These are phyloP conservation scores for Sebastes melanostomus DNA, from an alignment of 2,797 vertebrate species.

Conservation along the genomic window DNA sequence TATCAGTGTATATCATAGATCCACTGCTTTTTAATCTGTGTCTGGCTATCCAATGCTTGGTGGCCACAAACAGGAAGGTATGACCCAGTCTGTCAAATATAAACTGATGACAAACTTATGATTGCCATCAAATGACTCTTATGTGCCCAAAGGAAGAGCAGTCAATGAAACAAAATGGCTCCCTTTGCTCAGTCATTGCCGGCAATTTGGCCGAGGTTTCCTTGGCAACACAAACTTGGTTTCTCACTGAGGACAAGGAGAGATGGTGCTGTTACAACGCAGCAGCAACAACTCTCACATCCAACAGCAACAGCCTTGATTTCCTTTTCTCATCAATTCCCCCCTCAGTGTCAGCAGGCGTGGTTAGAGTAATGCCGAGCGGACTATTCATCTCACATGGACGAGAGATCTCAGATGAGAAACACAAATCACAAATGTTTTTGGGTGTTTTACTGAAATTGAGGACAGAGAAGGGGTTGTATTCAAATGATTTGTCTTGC, in stretches of 20 bases:
- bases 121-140: conserved; percentile 20
- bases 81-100: conserved; percentile 11
- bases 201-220: conserved; percentile 79
- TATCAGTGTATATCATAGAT: not conserved
- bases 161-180: conserved; percentile 81
- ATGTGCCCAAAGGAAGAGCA: conserved; percentile 51
- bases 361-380: conserved; percentile 27
- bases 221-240: conserved; percentile 83
- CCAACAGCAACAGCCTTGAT: conserved; percentile 59
- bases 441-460: not conserved
- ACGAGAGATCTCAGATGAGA: not conserved
- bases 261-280: conserved; percentile 61
- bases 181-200: conserved; percentile 75
- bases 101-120: not conserved
- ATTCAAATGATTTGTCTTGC: not conserved
- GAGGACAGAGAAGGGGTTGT: not conserved
- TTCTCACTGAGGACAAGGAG: conserved; percentile 69
- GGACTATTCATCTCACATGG: conserved; percentile 14
- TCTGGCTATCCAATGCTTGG: not conserved
- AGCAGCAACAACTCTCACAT: conserved; percentile 49
- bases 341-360: conserved; percentile 23
- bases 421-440: not conserved
- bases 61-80: not conserved
- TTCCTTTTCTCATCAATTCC: conserved; percentile 52
- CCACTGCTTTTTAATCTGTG: not conserved